Evolutionary conservation across 2,113 vertebrate species (phyloP), one percentile per base, ranked within the genome.

Genomic region (Rhinopomastus cyanomelas): DNA sequence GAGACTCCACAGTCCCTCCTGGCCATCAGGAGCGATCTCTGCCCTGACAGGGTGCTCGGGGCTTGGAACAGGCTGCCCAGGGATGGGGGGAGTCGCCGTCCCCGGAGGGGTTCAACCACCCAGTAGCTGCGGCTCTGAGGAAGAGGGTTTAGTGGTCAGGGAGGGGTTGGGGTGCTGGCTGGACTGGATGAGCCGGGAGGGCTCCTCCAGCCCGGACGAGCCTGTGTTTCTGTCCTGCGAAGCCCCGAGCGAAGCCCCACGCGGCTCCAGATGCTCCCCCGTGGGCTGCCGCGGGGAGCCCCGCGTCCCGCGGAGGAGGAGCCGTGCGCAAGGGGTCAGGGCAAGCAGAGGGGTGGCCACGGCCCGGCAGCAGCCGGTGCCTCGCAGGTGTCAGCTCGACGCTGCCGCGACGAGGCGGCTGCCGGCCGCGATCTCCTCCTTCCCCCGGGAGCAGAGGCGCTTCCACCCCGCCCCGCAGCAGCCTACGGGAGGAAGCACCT

Each of bases 401-500:
- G 6, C 32, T 81, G n/a, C n/a, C n/a, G n/a, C n/a, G n/a, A n/a
- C n/a, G n/a, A n/a, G n/a, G n/a, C n/a, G 57, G 8, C 39, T 80
- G 14, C 46, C 51, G 25, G 42, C 55, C 42, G 5, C 57, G 32
- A 4, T 62, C 26, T 83, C 34, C 55, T 25, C 17, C n/a, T 80
- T 66, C 8, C 34, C 37, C 48, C 48, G 74, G 64, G 65, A 3
- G 10, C 51, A 72, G 46, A 72, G 74, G 37, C 23, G 15, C 30
- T 85, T 89, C 27, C 79, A 80, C 21, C 36, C 67, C 15, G 0
- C 23, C 27, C 8, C 16, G 16, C 17, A 1, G 0, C 27, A 37
- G 56, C 52, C 81, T 36, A 32, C 27, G 25, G 68, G 92, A 90
- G 81, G 71, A 93, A 94, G 65, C 81, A 81, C 78, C 89, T 96